Percentiles rank a stretch among this genome's conserved stretches.
Conservation (phyloP, 2,113 vertebrate genomes). For the Eptesicus fuscus region DNA sequence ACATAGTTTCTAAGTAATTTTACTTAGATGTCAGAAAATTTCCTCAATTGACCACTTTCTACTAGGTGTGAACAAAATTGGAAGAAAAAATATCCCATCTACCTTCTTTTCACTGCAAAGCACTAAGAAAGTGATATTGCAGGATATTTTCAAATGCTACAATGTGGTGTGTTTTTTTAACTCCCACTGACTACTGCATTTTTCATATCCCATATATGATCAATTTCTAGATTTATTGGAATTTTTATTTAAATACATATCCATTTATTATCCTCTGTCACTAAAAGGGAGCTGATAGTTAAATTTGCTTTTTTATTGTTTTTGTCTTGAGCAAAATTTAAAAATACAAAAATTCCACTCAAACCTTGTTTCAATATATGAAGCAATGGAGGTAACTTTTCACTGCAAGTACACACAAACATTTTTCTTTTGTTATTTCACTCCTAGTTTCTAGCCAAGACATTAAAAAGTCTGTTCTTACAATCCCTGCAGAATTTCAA, state of each 20-base stretch:
- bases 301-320: background rate
- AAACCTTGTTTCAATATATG: background rate
- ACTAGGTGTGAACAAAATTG: background rate
- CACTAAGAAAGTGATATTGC: background rate
- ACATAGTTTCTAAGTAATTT: background rate
- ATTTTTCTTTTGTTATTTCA: constrained; percentile 46
- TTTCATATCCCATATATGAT: background rate
- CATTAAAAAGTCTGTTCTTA: constrained; percentile 25
- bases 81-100: background rate
- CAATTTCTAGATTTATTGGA: background rate
- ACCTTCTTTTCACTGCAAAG: background rate
- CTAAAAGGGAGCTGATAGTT: background rate
- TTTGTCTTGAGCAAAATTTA: background rate
- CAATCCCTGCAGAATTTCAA: constrained; percentile 51
- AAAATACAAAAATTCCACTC: background rate
- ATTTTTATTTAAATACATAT: background rate
- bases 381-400: constrained; percentile 1
- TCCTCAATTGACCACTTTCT: background rate
- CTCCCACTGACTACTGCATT: background rate
- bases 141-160: background rate
- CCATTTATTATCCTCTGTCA: background rate
- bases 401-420: background rate
- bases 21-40: background rate
- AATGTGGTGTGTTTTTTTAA: background rate
- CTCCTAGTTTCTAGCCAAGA: constrained; percentile 23